These are phyloP conservation scores for Malurus elegans DNA, from an alignment of 2,113 vertebrate species.

Conservation along the genomic window DNA sequence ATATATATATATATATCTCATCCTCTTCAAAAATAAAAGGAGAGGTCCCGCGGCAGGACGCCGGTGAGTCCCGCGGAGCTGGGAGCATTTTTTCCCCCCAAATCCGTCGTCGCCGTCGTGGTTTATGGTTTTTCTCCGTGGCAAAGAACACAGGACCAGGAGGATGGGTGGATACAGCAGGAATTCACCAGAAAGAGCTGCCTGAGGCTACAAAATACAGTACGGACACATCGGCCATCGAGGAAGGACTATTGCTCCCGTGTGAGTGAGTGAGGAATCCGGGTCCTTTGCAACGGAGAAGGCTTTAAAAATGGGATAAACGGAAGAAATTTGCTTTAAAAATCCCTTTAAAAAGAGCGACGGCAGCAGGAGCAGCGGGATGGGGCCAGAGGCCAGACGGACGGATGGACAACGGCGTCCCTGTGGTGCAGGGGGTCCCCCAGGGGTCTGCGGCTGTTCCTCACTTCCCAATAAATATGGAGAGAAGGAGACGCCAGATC, in stretches of 20 bases:
- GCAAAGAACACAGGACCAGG: conserved; percentile 70
- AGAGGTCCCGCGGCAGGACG: conserved; percentile 72
- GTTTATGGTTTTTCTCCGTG: conserved; percentile 59
- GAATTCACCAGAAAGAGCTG: conserved; percentile 82
- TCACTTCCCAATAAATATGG: conserved; percentile 70
- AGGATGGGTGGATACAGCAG: conserved; percentile 77
- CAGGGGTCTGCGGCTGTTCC: not conserved
- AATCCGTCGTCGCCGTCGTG: not conserved
- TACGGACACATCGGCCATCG: conserved; percentile 75
- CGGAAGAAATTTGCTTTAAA: conserved; percentile 51
- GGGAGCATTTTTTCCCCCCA: not conserved
- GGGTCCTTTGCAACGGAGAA: conserved; percentile 75
- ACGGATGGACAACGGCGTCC: not conserved
- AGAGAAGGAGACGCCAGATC: conserved; percentile 78
- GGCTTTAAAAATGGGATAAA: conserved; percentile 43
- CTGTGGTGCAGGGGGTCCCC: not conserved
- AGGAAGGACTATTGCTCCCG: conserved; percentile 82
- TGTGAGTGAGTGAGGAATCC: conserved; percentile 70
- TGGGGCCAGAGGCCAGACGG: not conserved
- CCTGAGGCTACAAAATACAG: conserved; percentile 83
- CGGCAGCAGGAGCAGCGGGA: conserved; percentile 51
- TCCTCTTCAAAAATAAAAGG: conserved; percentile 72
- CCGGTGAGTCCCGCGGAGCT: not conserved
- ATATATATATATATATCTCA: conserved; percentile 1
- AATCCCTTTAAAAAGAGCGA: conserved; percentile 72